These are phyloP conservation scores for Ursus arctos DNA, from an alignment of 2,113 vertebrate genomes.

Conservation along the genomic window DNA sequence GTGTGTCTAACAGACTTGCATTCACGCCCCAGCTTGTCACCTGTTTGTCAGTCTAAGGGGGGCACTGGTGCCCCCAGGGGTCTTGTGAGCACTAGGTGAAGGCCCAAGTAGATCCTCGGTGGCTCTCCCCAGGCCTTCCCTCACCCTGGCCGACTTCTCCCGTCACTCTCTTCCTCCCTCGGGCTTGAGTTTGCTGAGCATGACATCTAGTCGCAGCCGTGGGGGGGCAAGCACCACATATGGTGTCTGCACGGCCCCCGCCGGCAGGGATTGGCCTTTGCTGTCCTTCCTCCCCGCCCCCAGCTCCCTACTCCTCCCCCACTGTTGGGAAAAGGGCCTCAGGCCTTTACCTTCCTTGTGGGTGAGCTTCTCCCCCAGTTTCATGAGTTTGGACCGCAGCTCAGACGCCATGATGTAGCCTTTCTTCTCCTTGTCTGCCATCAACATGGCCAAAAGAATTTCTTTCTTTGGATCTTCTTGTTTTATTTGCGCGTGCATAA, in stretches of 20 bases:
- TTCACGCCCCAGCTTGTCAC: too few species aligned
- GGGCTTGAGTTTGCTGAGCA: neutral
- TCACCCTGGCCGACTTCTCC: neutral
- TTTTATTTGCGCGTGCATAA: conserved; percentile 95
- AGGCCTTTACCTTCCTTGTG: conserved; percentile 92
- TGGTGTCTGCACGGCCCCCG: too few species aligned
- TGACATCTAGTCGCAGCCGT: neutral
- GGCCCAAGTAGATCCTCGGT: neutral
- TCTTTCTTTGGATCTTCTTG: conserved; percentile 95
- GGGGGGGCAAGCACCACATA: too few species aligned
- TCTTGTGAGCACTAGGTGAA: neutral
- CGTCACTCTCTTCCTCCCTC: neutral
- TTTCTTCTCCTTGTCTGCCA: conserved; percentile 94
- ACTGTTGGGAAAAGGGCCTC: neutral
- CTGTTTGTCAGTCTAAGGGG: neutral
- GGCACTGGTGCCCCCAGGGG: neutral
- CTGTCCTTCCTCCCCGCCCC: neutral
- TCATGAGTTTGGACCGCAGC: conserved; percentile 94
- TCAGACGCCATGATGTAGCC: conserved; percentile 91
- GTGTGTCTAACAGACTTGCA: rapidly evolving
- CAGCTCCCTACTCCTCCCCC: neutral
- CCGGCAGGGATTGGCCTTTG: neutral
- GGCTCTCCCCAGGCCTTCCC: neutral
- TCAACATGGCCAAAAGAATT: conserved; percentile 94
- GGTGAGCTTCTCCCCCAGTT: conserved; percentile 95